Conservation (phyloP, 1,140 invertebrate genomes). For the Lordiphosa mommai region DNA sequence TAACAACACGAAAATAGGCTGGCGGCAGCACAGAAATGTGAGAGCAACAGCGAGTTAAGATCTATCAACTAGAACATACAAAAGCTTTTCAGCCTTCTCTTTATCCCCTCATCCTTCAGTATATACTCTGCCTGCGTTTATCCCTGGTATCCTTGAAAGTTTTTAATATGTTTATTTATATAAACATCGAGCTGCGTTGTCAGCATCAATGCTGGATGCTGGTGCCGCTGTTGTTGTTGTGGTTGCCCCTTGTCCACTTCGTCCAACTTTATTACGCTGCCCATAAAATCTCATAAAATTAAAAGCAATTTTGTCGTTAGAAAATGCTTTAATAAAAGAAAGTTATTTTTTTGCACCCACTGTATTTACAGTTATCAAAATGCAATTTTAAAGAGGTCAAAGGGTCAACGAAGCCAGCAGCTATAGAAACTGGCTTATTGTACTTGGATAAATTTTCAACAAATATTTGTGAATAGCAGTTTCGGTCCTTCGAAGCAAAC, state of each 20-base stretch:
- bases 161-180: constrained; percentile 73
- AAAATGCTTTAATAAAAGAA: constrained; percentile 30
- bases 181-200: constrained; percentile 27
- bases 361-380: constrained; percentile 32
- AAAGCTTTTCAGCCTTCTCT: constrained; percentile 11
- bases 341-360: constrained; percentile 1
- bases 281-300: constrained; percentile 65
- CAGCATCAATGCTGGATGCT: constrained; percentile 46
- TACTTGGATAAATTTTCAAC: neutral
- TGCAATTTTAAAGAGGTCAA: constrained; percentile 15
- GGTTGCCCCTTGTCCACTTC: constrained; percentile 1
- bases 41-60: constrained; percentile 10
- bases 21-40: constrained; percentile 7
- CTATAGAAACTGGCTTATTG: neutral
- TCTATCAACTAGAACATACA: constrained; percentile 11
- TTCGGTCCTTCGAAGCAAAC: no score
- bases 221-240: constrained; percentile 5
- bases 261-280: constrained; percentile 47
- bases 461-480: no score
- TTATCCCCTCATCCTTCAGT: neutral
- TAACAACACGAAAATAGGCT: constrained; percentile 31
- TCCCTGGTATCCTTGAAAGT: constrained; percentile 61
- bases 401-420: constrained; percentile 12
- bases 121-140: constrained; percentile 21
- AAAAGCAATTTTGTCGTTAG: constrained; percentile 62